phyloP scores from a whole-genome alignment of 2,113 vertebrate species.

The Notothenia rossii region DNA sequence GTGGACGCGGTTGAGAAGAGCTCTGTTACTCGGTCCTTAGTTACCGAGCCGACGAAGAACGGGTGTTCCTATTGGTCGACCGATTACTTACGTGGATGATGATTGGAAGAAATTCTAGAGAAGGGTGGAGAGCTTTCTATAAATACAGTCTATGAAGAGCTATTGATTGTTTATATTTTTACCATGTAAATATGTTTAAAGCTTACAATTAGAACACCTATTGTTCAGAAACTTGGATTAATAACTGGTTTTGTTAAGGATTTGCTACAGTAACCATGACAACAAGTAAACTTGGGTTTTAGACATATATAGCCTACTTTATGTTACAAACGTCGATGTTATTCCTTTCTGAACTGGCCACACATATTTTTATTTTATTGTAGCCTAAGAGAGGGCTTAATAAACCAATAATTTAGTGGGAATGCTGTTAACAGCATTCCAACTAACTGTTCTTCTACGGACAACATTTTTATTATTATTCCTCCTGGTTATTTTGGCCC shows the following conservation, averaged over 20 bases:
- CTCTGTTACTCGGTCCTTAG: constrained; percentile 65
- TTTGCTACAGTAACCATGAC: neutral
- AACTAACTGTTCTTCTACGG: no score
- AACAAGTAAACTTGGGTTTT: neutral
- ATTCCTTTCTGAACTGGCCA: neutral
- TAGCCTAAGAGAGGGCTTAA: neutral
- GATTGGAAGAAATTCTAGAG: constrained; percentile 62
- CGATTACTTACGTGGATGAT: neutral
- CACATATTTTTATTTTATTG: neutral
- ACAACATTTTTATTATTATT: no score
- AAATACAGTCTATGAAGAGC: no score
- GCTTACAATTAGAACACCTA: neutral
- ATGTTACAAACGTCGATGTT: neutral
- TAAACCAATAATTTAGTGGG: neutral
- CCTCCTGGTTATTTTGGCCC: no score
- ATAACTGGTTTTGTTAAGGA: neutral
- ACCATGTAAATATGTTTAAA: neutral
- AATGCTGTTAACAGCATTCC: no score
- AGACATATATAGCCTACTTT: neutral
- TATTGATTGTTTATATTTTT: fast-evolving
- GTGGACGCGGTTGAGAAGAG: constrained; percentile 49
- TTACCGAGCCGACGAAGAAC: constrained; percentile 70
- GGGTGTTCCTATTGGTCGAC: constrained; percentile 68
- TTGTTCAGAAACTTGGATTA: neutral
- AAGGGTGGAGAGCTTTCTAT: neutral